A percentile compares a stretch with the other conserved stretches of the same genome.
Conservation (phyloP, 1,140 invertebrate species). For the Phenacoccus solenopsis region DNA sequence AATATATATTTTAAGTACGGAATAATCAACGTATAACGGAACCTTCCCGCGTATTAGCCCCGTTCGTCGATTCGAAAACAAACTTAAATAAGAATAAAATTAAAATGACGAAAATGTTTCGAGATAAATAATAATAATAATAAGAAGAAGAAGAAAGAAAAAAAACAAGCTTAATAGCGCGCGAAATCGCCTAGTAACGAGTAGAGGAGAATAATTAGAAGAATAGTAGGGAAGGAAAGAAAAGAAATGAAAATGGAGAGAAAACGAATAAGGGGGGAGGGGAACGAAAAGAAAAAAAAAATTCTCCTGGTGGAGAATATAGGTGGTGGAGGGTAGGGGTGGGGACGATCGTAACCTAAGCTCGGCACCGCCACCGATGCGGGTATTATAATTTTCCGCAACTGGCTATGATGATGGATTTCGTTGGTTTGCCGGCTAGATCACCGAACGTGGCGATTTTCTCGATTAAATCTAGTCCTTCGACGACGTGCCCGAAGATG, state of each 20-base stretch:
- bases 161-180: too few relatives aligned
- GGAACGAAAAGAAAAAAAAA: background rate
- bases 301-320: too few relatives aligned
- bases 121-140: too few relatives aligned
- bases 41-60: too few relatives aligned
- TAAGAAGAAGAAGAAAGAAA: too few relatives aligned
- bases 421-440: conserved; percentile 59
- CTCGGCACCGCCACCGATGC: background rate
- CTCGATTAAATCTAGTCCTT: conserved; percentile 66
- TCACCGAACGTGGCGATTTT: conserved; percentile 64
- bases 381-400: conserved; percentile 50
- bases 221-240: background rate
- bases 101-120: too few relatives aligned
- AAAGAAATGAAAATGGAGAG: background rate
- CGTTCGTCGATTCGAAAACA: too few relatives aligned
- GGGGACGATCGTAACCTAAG: background rate
- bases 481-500: conserved; percentile 68
- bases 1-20: too few relatives aligned
- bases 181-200: too few relatives aligned
- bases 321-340: too few relatives aligned
- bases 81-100: too few relatives aligned
- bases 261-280: background rate
- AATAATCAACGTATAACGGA: too few relatives aligned
- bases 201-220: background rate
- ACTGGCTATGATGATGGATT: conserved; percentile 56